Percentiles rank a stretch among this genome's conserved stretches.
Conservation (phyloP, 2,113 vertebrate genomes). For the Climacteris rufus region DNA sequence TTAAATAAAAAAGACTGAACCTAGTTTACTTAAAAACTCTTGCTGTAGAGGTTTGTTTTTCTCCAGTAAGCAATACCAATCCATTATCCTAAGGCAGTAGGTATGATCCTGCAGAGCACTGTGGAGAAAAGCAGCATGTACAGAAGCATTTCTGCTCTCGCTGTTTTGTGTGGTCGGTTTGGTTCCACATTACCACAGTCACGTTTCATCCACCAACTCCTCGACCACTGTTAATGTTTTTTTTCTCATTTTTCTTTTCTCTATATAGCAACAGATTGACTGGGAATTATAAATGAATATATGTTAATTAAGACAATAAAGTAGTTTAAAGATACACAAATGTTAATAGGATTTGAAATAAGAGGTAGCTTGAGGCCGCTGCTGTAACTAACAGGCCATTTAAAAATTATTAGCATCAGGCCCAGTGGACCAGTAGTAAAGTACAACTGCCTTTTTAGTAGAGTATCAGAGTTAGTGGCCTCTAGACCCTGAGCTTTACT, state of each 20-base stretch:
- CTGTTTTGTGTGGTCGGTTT: not conserved
- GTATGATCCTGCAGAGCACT: not conserved
- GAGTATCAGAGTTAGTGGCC: not conserved
- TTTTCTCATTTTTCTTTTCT: not conserved
- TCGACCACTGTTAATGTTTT: not conserved
- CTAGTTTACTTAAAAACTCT: not conserved
- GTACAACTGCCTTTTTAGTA: not conserved
- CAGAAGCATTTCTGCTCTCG: not conserved
- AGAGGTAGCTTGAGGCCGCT: constrained; percentile 47
- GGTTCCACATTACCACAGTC: not conserved
- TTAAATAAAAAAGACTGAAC: not conserved
- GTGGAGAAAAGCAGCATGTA: not conserved
- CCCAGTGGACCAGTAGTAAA: constrained; percentile 29
- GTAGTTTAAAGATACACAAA: constrained; percentile 52
- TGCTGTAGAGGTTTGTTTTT: not conserved
- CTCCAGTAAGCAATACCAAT: not conserved
- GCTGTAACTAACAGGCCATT: constrained; percentile 58
- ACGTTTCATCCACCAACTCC: not conserved
- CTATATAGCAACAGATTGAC: not conserved
- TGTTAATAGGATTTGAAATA: constrained; percentile 56
- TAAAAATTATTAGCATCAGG: constrained; percentile 61
- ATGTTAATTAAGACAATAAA: constrained; percentile 61
- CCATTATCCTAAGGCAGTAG: not conserved
- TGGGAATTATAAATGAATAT: constrained; percentile 49
- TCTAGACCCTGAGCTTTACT: not conserved